Base-by-base conservation (phyloP, 2,113 vertebrate species). In the Chaetops frenatus region DNA sequence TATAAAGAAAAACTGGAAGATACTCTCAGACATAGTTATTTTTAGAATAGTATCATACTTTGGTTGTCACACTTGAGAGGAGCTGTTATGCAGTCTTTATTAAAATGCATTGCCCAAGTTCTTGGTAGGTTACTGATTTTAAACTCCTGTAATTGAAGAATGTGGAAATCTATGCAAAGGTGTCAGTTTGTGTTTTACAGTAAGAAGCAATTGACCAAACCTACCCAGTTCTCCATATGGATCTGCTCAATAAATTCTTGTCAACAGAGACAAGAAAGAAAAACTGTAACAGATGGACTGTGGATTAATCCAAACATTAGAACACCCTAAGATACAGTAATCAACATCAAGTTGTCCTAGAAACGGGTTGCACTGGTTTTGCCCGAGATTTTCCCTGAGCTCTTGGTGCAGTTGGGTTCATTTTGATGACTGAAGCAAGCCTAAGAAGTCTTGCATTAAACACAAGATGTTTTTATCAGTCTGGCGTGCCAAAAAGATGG, bases 401-500 rank as follows among this genome's bases (percentile, higher is more conserved):
- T 82, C 33, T 65, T 0, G 2, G 48, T 57, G 54, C 54, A 29
- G 58, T 61, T 79, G 51, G 36, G 57, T 67, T 95, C 62, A 16
- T 64, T 95, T 44, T 72, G 85, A 25, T 53, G 54, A 51, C 53
- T 81, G 96, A 92, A 95, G 93, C 72, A 86, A 88, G 50, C 35
- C 62, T 53, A 40, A 89, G 64, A 67, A 65, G 79, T 84, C 77
- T 86, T 77, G 21, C 24, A 12, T 51, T 70, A 62, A 95, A 88
- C 77, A 50, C 29, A 69, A 28, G 92, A 99, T 99, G 98, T 98
- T 99, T 90, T 96, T 97, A 74, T 98, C 98, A 11, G 97, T 98
- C 93, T 99, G 98, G 98, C 97, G 88, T 83, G 98, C 98, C 87
- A 98, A 98, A 91, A 98, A 98, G 97, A 97, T 98, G 98, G 98